Conservation (phyloP, 1,140 invertebrate species). For the Hyposmocoma kahamanoa region DNA sequence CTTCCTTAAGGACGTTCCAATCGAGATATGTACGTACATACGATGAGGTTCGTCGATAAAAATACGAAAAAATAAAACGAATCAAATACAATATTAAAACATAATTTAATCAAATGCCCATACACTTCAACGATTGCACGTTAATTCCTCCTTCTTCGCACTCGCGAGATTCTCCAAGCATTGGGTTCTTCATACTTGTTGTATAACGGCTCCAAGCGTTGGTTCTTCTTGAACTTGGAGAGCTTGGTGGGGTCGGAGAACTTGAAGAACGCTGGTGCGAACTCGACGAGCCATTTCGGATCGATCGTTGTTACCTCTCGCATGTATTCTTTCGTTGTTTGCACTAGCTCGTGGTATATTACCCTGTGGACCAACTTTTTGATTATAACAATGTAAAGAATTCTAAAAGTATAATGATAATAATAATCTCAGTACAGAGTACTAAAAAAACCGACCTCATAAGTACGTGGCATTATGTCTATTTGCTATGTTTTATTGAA, state of each 20-base stretch:
- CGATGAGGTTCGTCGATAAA: too few species aligned
- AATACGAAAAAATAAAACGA: too few species aligned
- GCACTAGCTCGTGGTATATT: conserved; percentile 98
- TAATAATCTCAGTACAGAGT: too few species aligned
- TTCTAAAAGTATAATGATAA: too few species aligned
- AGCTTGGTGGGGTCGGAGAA: conserved; percentile 99
- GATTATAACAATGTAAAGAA: too few species aligned
- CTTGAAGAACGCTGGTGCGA: conserved; percentile 99
- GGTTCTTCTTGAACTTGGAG: conserved; percentile 99
- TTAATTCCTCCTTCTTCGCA: conserved; percentile 92
- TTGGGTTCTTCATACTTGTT: conserved; percentile 99
- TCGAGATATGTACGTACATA: too few species aligned
- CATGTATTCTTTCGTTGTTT: conserved; percentile 99
- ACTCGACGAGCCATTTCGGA: conserved; percentile 99
- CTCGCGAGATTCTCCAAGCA: conserved; percentile 98
- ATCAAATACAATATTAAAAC: not conserved
- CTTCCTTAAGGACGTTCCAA: too few species aligned
- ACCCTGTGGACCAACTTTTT: too few species aligned
- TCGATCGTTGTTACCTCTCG: conserved; percentile 98
- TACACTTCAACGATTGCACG: too few species aligned
- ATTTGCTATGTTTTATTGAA: too few species aligned
- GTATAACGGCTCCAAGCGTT: conserved; percentile 96
- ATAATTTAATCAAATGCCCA: not conserved
- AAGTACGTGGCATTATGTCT: too few species aligned
- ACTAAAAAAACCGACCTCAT: too few species aligned